Evolutionary conservation across 2,113 vertebrate species (phyloP), one percentile per base, ranked within the genome.

Genomic region (Pteropus alecto): DNA sequence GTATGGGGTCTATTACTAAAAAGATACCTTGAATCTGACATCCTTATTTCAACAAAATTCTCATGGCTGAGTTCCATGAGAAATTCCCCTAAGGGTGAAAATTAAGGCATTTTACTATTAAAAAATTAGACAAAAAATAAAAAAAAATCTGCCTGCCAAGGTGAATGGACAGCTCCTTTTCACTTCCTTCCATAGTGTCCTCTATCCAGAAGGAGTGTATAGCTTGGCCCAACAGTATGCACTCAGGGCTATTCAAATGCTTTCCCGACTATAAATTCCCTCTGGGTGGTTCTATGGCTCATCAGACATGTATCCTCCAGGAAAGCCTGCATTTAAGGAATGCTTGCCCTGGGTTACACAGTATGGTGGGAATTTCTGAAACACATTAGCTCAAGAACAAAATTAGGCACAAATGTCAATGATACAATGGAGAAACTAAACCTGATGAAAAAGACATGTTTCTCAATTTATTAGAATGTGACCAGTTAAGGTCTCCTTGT

Each of bases 11-110:
- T 82, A 35, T 65, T 87, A 82, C 73, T 92, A n/a, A 89, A 79
- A 87, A 83, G 60, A 82, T 43, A 30, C 63, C 67, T 56, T 88
- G 33, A 68, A 61, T 94, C 28, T 24, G 30, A 70, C 26, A 18
- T 67, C 48, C 38, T 97, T 41, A 90, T 92, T 93, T 87, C 26
- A 33, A 94, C 58, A 88, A 93, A 85, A 3, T 51, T 74, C 28
- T 90, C 54, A 87, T 11, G 13, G 35, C 16, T 68, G 65, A 51
- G 51, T 51, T 51, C 51, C 51, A 51, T 51, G 51, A 51, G 51
- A 51, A 51, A 51, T 51, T 51, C 15, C 15, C 46, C 76, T 87
- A 74, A 58, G 48, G 14, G n/a, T 54, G 60, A 83, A 92, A 46
- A 58, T 28, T 24, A 78, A 30, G 51, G 68, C 65, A 87, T 90